Percentiles rank a stretch among this genome's conserved stretches.
These are phyloP conservation scores for Nycticebus coucang DNA, from an alignment of 2,113 vertebrate species.

Conservation along the genomic window DNA sequence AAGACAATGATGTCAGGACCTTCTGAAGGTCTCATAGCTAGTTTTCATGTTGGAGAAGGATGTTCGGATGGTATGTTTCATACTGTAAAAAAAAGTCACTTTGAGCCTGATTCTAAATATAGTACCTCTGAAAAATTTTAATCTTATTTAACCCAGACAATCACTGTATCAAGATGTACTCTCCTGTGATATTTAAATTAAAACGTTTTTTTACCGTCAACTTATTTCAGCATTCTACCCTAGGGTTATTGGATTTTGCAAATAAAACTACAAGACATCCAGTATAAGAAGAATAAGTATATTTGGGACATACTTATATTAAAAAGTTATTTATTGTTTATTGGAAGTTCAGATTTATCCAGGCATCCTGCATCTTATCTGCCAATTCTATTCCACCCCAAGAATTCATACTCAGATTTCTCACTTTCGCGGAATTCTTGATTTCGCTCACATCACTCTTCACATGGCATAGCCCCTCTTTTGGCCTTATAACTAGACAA, in stretches of 20 bases:
- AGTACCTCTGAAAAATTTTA: slow-evolving; percentile 29
- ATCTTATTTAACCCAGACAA: not conserved
- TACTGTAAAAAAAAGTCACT: not conserved
- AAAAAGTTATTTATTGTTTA: not conserved
- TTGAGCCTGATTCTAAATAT: slow-evolving; percentile 25
- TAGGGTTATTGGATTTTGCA: slow-evolving; percentile 41
- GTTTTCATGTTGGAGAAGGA: not conserved
- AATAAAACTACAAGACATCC: not conserved
- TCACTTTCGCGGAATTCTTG: not conserved
- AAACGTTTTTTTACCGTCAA: slow-evolving; percentile 8
- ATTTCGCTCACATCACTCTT: not conserved
- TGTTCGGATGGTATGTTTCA: slow-evolving; percentile 19
- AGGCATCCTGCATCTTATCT: not conserved
- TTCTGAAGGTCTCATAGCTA: slow-evolving; percentile 13
- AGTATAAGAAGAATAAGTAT: not conserved
- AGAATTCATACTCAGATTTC: not conserved
- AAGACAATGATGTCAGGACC: not conserved
- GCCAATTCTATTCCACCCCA: not conserved
- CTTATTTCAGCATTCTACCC: not conserved
- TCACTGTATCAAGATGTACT: not conserved
- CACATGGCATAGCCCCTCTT: not conserved
- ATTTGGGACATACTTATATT: not conserved
- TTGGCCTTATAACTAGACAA: slow-evolving; percentile 16
- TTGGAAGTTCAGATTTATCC: slow-evolving; percentile 24
- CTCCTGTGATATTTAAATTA: not conserved